phyloP scores from a whole-genome alignment of 2,113 vertebrate genomes.

The Salvator merianae region DNA sequence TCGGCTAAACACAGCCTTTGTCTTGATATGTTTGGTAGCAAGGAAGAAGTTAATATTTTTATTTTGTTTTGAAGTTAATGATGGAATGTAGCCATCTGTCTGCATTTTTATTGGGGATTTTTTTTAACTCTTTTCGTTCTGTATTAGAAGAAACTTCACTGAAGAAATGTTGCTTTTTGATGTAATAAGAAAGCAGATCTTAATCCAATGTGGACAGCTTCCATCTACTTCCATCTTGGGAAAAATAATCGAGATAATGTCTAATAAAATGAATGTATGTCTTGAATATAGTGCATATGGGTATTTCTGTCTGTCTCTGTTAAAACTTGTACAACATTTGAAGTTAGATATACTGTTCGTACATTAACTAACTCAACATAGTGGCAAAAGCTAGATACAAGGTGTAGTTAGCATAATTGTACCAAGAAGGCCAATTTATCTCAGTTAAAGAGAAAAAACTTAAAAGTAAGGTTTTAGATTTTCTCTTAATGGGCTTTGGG shows the following conservation, averaged over 20 bases:
- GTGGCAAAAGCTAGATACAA: not conserved
- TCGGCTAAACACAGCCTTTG: not conserved
- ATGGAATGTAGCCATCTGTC: slow-evolving; percentile 48
- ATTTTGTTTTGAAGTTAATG: slow-evolving; percentile 44
- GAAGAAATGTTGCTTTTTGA: not conserved
- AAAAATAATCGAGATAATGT: not conserved
- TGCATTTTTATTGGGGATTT: slow-evolving; percentile 17
- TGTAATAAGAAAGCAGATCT: not conserved
- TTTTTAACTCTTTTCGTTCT: slow-evolving; percentile 12
- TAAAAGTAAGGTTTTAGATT: not conserved
- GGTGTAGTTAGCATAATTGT: slow-evolving; percentile 5
- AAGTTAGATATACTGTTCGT: not conserved
- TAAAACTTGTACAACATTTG: not conserved
- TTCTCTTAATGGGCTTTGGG: not conserved
- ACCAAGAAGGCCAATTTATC: slow-evolving; percentile 14
- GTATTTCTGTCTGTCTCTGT: not conserved
- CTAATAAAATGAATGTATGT: slow-evolving; percentile 23
- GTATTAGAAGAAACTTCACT: not conserved
- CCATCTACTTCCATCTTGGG: slow-evolving; percentile 11
- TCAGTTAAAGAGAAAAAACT: not conserved
- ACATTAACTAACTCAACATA: not conserved
- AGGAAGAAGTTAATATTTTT: slow-evolving; percentile 37
- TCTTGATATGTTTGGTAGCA: not conserved
- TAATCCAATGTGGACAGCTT: not conserved
- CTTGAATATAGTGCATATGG: not conserved